Evolutionary conservation across 2,888 invertebrate species (phyloP).

Genomic region (Bruchidius siliquastri): DNA sequence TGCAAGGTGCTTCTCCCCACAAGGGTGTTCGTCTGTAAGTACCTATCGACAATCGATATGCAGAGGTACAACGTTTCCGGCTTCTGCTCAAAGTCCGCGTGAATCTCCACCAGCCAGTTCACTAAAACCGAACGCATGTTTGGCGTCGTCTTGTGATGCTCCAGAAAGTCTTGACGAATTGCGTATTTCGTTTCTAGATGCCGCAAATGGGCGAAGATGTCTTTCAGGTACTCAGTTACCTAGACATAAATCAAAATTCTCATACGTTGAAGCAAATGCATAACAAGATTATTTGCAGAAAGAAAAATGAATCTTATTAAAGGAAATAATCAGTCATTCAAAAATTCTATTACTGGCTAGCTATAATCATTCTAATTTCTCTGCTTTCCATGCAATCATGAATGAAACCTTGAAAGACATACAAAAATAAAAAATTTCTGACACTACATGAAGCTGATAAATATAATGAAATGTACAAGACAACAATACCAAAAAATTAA

Average conservation of each 20-base stretch:
- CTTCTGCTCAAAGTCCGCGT: slow-evolving; percentile 75
- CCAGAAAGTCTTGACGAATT: slow-evolving; percentile 62
- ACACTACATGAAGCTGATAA: too few species aligned
- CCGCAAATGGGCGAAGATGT: slow-evolving; percentile 82
- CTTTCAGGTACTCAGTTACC: slow-evolving; percentile 80
- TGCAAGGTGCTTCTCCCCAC: slow-evolving; percentile 57
- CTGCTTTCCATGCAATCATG: too few species aligned
- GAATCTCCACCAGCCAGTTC: slow-evolving; percentile 93
- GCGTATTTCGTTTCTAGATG: slow-evolving; percentile 66
- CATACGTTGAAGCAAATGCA: background rate
- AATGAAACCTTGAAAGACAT: too few species aligned
- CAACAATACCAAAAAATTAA: too few species aligned
- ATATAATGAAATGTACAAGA: too few species aligned
- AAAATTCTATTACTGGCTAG: too few species aligned
- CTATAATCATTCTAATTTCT: too few species aligned
- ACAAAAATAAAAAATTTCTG: too few species aligned
- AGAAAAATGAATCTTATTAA: too few species aligned
- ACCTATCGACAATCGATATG: slow-evolving; percentile 84
- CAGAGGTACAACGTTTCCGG: slow-evolving; percentile 88
- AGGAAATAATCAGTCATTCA: too few species aligned
- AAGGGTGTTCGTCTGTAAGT: slow-evolving; percentile 63
- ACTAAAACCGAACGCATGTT: slow-evolving; percentile 86
- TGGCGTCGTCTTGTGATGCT: slow-evolving; percentile 66
- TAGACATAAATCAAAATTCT: background rate
- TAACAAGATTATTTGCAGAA: slow-evolving; percentile 2